A percentile compares a stretch with the other conserved stretches of the same genome.
Evolutionary conservation across 1,140 invertebrate species (phyloP).

Genomic region (Solenopsis fugax): DNA sequence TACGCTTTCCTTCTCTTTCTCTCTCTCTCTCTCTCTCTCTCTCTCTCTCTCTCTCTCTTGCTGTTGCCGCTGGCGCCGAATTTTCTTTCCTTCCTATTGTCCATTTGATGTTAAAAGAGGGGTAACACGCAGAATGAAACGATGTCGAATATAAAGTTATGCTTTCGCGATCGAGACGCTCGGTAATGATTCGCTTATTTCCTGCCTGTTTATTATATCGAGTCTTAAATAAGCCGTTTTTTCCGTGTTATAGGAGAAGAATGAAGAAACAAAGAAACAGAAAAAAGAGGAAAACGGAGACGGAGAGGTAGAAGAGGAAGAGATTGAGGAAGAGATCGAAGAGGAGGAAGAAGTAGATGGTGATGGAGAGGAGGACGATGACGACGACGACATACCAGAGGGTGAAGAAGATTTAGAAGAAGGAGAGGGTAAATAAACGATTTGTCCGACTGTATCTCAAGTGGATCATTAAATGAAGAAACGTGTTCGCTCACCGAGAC

Average conservation of each 20-base stretch:
- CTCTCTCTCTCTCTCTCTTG: not conserved
- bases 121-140: not conserved
- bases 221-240: not conserved
- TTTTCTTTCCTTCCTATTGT: conserved; percentile 33
- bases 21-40: not conserved
- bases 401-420: conserved; percentile 91
- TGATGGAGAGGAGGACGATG: conserved; percentile 89
- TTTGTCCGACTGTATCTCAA: not conserved
- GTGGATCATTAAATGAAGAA: not conserved
- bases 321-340: conserved; percentile 86
- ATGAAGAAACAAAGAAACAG: conserved; percentile 91
- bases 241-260: conserved; percentile 89
- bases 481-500: not conserved
- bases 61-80: not conserved
- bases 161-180: not conserved
- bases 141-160: conserved; percentile 3
- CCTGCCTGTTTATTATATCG: not conserved
- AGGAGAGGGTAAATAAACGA: conserved; percentile 86
- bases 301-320: conserved; percentile 86
- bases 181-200: not conserved
- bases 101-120: not conserved
- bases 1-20: conserved; percentile 29
- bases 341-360: conserved; percentile 84
- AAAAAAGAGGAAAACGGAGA: conserved; percentile 92
- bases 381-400: conserved; percentile 90